Conservation (phyloP, 2,888 invertebrate species). For the Sussaba pulchella region DNA sequence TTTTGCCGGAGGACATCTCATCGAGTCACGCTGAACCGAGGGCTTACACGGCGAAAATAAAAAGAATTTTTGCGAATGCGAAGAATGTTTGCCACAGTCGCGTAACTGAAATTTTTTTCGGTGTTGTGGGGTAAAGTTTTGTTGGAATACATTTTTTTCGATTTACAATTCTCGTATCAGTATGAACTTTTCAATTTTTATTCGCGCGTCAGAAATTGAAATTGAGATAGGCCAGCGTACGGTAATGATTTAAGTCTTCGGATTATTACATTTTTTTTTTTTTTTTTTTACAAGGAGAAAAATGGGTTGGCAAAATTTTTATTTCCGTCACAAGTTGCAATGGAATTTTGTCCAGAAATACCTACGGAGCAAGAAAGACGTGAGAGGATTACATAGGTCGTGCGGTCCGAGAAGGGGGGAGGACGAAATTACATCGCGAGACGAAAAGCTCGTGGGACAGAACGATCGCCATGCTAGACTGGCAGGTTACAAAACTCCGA, state of each 20-base stretch:
- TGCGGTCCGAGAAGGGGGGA: constrained; percentile 30
- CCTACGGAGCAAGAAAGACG: not conserved
- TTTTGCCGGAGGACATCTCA: constrained; percentile 8
- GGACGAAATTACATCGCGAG: constrained; percentile 55
- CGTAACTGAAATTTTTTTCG: no score
- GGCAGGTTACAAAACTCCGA: constrained; percentile 41
- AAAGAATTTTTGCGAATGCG: constrained; percentile 71
- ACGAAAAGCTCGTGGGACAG: constrained; percentile 48
- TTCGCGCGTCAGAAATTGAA: no score
- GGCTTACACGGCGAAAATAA: not conserved
- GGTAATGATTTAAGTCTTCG: no score
- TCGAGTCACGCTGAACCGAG: not conserved
- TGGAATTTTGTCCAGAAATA: constrained; percentile 29
- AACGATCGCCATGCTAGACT: constrained; percentile 43
- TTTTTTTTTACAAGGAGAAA: no score
- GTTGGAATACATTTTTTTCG: not conserved
- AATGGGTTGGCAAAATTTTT: constrained; percentile 82
- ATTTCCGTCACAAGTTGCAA: not conserved
- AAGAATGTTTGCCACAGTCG: constrained; percentile 67
- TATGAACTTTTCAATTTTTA: no score
- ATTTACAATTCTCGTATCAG: no score
- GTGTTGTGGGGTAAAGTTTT: no score
- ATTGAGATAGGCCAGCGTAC: no score
- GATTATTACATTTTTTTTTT: no score
- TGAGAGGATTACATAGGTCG: constrained; percentile 10